phyloP scores from a whole-genome alignment of 2,113 vertebrate species.

The Sylvilagus bachmani region DNA sequence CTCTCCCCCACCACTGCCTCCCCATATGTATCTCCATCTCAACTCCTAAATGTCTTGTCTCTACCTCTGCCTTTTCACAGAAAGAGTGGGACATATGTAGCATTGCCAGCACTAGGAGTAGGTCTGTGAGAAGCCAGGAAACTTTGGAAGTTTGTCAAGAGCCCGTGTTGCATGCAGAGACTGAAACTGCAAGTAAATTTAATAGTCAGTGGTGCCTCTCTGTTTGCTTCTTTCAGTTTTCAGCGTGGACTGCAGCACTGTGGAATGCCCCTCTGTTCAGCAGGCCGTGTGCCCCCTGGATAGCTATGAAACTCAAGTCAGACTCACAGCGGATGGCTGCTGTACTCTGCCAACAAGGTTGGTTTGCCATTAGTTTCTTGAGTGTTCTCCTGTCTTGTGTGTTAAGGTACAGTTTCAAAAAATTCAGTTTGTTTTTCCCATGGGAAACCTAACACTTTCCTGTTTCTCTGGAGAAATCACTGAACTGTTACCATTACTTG shows the following conservation, averaged over 20 bases:
- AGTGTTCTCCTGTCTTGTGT: conserved; percentile 7
- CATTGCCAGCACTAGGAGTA: background rate
- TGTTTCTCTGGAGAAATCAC: conserved; percentile 39
- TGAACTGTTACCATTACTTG: conserved; percentile 17
- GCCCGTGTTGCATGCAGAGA: background rate
- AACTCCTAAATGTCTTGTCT: background rate
- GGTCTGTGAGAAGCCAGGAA: background rate
- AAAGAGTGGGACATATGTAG: background rate
- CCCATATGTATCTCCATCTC: background rate
- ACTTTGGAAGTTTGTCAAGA: background rate
- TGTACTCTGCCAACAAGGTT: conserved; percentile 95
- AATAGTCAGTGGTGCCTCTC: conserved; percentile 69
- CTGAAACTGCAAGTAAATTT: background rate
- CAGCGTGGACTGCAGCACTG: conserved; percentile 95
- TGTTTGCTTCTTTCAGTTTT: conserved; percentile 89
- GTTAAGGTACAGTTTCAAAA: background rate
- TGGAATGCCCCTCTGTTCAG: conserved; percentile 94
- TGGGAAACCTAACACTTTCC: conserved; percentile 38
- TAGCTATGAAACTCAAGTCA: conserved; percentile 94
- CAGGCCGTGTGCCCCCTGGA: conserved; percentile 93
- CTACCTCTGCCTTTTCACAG: background rate
- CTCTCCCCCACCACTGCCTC: background rate
- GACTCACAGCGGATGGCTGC: conserved; percentile 94
- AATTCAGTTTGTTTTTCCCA: conserved; percentile 1
- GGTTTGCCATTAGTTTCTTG: conserved; percentile 69